phyloP scores from a whole-genome alignment of 2,888 invertebrate genomes.

The Melanotus villosus region DNA sequence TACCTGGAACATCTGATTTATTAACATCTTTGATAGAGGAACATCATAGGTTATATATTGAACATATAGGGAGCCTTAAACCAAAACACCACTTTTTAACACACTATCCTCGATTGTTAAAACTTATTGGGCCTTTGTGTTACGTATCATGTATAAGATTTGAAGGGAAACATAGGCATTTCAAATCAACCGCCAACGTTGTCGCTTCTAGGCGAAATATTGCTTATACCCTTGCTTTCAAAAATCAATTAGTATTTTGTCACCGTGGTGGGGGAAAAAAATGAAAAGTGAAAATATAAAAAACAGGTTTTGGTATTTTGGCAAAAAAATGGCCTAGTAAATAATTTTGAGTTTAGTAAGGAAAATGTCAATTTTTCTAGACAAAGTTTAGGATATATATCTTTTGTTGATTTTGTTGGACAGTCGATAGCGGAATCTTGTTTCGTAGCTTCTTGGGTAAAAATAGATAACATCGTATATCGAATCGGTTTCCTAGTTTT shows the following conservation, averaged over 20 bases:
- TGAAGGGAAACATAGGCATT: no score
- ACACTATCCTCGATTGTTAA: constrained; percentile 46
- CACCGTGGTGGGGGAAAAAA: no score
- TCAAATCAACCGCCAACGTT: constrained; percentile 27
- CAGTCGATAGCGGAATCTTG: not conserved
- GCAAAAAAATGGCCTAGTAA: not conserved
- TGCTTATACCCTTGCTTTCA: constrained; percentile 3
- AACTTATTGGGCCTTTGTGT: constrained; percentile 37
- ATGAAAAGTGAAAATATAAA: no score
- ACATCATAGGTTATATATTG: constrained; percentile 27
- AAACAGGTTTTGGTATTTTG: no score
- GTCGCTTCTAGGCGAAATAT: not conserved
- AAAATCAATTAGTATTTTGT: constrained; percentile 17
- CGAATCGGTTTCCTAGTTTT: no score
- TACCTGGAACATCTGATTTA: constrained; percentile 2
- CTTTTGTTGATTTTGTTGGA: not conserved
- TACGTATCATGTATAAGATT: constrained; percentile 39
- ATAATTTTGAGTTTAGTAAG: not conserved
- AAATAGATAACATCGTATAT: no score
- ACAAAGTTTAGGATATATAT: not conserved
- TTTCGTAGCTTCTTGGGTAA: not conserved
- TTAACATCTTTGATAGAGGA: constrained; percentile 34
- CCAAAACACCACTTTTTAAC: constrained; percentile 47
- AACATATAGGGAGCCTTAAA: constrained; percentile 33
- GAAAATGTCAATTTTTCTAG: no score